These are phyloP conservation scores for Conus canariensis DNA, from an alignment of 2,888 invertebrate species.

Conservation along the genomic window DNA sequence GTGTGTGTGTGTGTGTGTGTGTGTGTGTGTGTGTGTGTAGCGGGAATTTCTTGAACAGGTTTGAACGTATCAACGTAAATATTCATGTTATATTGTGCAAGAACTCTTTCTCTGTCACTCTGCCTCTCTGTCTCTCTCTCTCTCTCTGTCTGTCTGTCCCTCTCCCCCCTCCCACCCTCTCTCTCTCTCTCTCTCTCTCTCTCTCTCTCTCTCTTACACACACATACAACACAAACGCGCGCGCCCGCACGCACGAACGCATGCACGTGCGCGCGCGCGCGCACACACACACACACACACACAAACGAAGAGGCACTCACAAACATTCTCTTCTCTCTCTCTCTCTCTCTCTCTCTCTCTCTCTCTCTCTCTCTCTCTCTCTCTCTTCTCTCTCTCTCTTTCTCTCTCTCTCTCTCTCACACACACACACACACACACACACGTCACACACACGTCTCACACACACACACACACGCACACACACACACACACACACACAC, in stretches of 20 bases:
- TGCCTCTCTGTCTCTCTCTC: neutral
- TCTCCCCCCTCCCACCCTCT: neutral
- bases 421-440: neutral
- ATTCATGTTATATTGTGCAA: no score
- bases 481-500: neutral
- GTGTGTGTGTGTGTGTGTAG: neutral
- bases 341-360: no score
- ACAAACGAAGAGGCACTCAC: no score
- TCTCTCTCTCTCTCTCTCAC: no score
- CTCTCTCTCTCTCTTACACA: neutral
- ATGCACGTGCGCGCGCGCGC: neutral
- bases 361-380: neutral
- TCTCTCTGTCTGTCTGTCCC: neutral
- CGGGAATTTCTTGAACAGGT: neutral
- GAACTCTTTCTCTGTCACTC: neutral
- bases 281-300: slow-evolving; percentile 14
- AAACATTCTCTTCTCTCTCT: no score
- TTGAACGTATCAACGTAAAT: no score
- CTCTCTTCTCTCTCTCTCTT: no score
- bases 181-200: no score
- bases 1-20: slow-evolving; percentile 10
- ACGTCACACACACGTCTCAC: no score
- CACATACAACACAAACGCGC: neutral
- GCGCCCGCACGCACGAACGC: neutral
- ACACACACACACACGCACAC: neutral